phyloP scores from a whole-genome alignment of 2,888 invertebrate genomes.

The Drosophila flavopinicola region DNA sequence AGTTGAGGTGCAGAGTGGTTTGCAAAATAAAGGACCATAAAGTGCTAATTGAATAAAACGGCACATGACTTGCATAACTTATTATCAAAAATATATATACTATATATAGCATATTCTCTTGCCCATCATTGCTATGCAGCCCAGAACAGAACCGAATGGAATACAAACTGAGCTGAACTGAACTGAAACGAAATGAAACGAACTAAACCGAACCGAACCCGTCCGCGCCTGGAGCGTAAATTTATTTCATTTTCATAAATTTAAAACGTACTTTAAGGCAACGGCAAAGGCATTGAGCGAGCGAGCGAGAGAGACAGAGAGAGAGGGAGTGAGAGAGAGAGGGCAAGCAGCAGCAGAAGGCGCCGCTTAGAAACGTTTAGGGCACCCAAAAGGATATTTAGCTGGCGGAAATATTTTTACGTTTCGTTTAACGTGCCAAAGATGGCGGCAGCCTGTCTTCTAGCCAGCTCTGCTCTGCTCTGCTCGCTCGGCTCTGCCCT shows the following conservation, averaged over 20 bases:
- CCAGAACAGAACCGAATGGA: slow-evolving; percentile 28
- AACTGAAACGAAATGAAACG: slow-evolving; percentile 1
- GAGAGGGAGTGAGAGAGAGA: too few relatives aligned
- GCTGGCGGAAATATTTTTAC: slow-evolving; percentile 83
- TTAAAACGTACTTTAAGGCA: slow-evolving; percentile 75
- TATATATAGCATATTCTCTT: slow-evolving; percentile 27
- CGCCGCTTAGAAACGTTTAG: slow-evolving; percentile 69
- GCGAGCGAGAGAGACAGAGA: too few relatives aligned
- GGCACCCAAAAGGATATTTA: slow-evolving; percentile 78
- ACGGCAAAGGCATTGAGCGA: too few relatives aligned
- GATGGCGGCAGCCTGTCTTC: slow-evolving; percentile 50
- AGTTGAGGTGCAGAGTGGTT: slow-evolving; percentile 35
- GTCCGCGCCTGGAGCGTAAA: slow-evolving; percentile 69
- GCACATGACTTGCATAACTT: slow-evolving; percentile 83
- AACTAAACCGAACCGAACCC: slow-evolving; percentile 20
- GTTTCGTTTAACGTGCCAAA: slow-evolving; percentile 82
- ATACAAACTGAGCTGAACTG: slow-evolving; percentile 3
- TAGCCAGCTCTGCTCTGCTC: slow-evolving; percentile 23
- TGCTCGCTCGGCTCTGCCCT: too few relatives aligned
- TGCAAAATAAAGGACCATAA: slow-evolving; percentile 81
- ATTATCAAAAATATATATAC: slow-evolving; percentile 71
- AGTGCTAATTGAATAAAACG: slow-evolving; percentile 83
- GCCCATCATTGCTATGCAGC: slow-evolving; percentile 65
- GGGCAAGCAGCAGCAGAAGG: slow-evolving; percentile 42
- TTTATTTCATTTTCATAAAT: slow-evolving; percentile 76